These are phyloP conservation scores for Rhynchophorus ferrugineus DNA, from an alignment of 1,140 invertebrate species.

Conservation along the genomic window DNA sequence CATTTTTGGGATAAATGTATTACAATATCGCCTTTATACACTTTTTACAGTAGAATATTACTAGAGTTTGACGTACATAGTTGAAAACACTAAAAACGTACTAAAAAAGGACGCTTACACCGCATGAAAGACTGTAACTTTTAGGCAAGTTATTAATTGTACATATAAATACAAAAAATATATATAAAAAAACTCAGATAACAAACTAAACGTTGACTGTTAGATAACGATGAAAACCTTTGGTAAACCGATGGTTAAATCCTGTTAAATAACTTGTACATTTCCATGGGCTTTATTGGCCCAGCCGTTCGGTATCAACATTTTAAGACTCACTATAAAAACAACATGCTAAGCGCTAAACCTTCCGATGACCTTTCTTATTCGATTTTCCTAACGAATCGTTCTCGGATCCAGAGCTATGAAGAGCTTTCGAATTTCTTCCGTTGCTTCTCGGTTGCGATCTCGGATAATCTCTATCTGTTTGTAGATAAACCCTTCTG, in stretches of 20 bases:
- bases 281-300: too few relatives aligned
- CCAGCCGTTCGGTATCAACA: too few relatives aligned
- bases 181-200: not conserved
- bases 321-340: constrained; percentile 12
- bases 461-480: constrained; percentile 32
- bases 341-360: constrained; percentile 33
- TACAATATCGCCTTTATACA: constrained; percentile 30
- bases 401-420: constrained; percentile 37
- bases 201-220: not conserved
- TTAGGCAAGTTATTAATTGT: not conserved
- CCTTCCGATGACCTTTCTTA: constrained; percentile 34
- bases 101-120: not conserved
- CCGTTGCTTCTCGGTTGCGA: constrained; percentile 23
- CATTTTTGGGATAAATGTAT: constrained; percentile 23
- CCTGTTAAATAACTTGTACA: not conserved
- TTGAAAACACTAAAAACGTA: constrained; percentile 15
- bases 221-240: not conserved
- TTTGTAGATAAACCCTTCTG: constrained; percentile 14
- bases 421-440: constrained; percentile 28
- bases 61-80: constrained; percentile 12
- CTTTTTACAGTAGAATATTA: constrained; percentile 26
- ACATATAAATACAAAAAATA: constrained; percentile 5
- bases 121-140: not conserved
- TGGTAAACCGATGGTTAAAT: constrained; percentile 1
- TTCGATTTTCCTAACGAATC: constrained; percentile 36